Base-by-base conservation (phyloP, 2,888 invertebrate species). In the Drosophila setosimentum region DNA sequence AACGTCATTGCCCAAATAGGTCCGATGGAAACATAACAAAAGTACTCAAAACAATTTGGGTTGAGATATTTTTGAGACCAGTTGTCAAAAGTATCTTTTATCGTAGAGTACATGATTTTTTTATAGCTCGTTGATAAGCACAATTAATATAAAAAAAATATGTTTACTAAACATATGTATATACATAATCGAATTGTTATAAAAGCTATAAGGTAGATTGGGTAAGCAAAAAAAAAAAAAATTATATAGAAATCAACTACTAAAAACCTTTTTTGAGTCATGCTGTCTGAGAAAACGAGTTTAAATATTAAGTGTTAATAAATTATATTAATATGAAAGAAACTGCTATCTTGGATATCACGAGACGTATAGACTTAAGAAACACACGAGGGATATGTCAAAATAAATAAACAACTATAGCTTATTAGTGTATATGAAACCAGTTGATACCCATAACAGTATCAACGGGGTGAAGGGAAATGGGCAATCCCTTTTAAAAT, bases 1-100 rank as follows among this genome's bases (percentile, higher is more conserved):
- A 40, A 49, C 61, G 63, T 80, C 78, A 68, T 42, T 50, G 30
- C 18, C 11, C 27, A 65, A 80, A 71, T 37, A 24, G 27, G 40
- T 2, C 21, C 18, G 21, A 40, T 27, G 50, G 24, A 42, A 55
- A 50, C 32, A 49, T 37, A 35, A 63, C 33, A 60, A 58, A 62
- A 37, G 24, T 33, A 24, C 2, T 4, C 16, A 24, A 33, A 53
- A 27, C 40, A 61, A 50, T 59, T 49, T 55, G 27, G 49, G 11
- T 40, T 35, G 18, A 10, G 16, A 24, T 24, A 24, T 45, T 27
- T 42, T 11, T 42, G 40, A 57, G 37, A 40, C 51, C 30, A 27
- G 32, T 24, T 59, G 65, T 45, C 49, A 62, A 72, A 54, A 48
- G n/a, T n/a, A 32, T 7, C 24, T 67, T 68, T 73, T 73, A 68